Percentiles rank a stretch among this genome's conserved stretches.
These are phyloP conservation scores for Centropyge bicolor DNA, from an alignment of 2,797 vertebrate species.

Conservation along the genomic window DNA sequence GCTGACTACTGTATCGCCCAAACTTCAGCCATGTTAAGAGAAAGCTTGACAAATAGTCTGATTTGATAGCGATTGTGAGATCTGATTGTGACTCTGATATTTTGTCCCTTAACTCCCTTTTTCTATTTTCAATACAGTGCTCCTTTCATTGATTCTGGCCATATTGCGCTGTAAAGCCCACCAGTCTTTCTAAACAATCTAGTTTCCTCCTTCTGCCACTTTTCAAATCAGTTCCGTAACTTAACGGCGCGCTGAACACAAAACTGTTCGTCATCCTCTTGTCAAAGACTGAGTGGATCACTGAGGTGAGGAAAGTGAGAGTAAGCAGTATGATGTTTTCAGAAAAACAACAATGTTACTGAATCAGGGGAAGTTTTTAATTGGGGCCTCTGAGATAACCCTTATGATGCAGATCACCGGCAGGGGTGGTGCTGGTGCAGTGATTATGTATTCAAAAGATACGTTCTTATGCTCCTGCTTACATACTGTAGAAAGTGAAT, in stretches of 20 bases:
- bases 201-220: neutral
- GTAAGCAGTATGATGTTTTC: slow-evolving; percentile 43
- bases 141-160: neutral
- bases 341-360: slow-evolving; percentile 46
- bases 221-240: slow-evolving; percentile 16
- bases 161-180: neutral
- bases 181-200: neutral
- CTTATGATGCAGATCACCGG: slow-evolving; percentile 55
- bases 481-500: slow-evolving; percentile 40
- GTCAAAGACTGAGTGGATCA: slow-evolving; percentile 33
- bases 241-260: neutral
- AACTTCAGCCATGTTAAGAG: neutral
- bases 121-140: neutral
- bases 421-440: slow-evolving; percentile 19
- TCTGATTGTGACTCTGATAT: too few species aligned
- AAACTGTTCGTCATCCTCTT: slow-evolving; percentile 1
- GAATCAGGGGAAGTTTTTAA: slow-evolving; percentile 70
- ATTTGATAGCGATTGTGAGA: too few species aligned
- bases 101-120: neutral
- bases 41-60: neutral
- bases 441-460: slow-evolving; percentile 49
- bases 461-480: slow-evolving; percentile 38
- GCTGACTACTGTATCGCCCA: neutral
- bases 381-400: slow-evolving; percentile 69
- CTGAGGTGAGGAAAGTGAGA: slow-evolving; percentile 37